These are phyloP conservation scores for Rhingia rostrata DNA, from an alignment of 2,888 invertebrate genomes.

Conservation along the genomic window DNA sequence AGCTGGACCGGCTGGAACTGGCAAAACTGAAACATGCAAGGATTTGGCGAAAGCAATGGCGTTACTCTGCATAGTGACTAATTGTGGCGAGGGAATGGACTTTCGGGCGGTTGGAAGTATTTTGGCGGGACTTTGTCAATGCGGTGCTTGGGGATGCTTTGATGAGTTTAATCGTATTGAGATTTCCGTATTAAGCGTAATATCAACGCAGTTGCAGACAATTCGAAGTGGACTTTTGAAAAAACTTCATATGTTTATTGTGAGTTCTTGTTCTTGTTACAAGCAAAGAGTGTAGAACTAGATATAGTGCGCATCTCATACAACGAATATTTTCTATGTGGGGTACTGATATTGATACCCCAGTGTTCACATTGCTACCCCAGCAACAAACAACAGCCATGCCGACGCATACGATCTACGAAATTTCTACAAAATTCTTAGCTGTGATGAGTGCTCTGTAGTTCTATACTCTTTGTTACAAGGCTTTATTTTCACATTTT, in stretches of 20 bases:
- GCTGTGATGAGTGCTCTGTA: too few species aligned
- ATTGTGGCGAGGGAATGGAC: constrained; percentile 97
- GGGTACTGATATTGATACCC: too few species aligned
- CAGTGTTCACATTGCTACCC: too few species aligned
- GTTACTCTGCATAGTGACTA: constrained; percentile 91
- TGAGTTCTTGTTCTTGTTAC: too few species aligned
- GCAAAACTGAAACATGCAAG: constrained; percentile 95
- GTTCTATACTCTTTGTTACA: too few species aligned
- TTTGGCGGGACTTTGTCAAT: constrained; percentile 84
- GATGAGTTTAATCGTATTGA: constrained; percentile 97
- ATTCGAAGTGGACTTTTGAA: constrained; percentile 92
- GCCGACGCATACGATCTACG: too few species aligned
- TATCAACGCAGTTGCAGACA: constrained; percentile 95
- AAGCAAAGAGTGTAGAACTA: too few species aligned
- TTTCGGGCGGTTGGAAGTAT: constrained; percentile 91
- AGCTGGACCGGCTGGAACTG: constrained; percentile 86
- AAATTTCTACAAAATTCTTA: too few species aligned
- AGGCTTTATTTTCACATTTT: too few species aligned
- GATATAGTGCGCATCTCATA: too few species aligned
- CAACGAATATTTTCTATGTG: too few species aligned
- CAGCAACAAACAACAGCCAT: too few species aligned
- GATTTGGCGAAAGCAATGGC: constrained; percentile 96
- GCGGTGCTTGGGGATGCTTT: constrained; percentile 97
- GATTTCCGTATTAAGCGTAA: constrained; percentile 95
- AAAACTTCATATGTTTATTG: constrained; percentile 89